Evolutionary conservation across 1,140 invertebrate species (phyloP), one percentile per base, ranked within the genome.

Genomic region (Marisa cornuarietis): DNA sequence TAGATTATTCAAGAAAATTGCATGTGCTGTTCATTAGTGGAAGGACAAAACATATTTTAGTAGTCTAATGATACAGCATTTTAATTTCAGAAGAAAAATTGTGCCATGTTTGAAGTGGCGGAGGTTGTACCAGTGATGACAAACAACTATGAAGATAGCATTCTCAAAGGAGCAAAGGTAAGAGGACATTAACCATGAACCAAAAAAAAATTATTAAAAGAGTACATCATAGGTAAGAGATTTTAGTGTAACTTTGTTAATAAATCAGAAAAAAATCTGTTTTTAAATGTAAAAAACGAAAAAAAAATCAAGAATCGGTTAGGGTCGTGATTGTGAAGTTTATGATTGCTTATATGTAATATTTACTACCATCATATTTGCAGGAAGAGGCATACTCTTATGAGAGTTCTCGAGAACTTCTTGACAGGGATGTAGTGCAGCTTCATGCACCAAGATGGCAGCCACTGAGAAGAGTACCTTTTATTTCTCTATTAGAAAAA

Each of bases 81-180:
- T 8, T 24, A 22, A 68, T 68, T 77, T 82, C 82, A 89, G 87
- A 86, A 89, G 77, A 90, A 91, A 82, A 85, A 82, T 68, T 84
- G 80, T 84, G 88, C 89, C 79, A 79, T 90, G 26, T 91, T 89
- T 88, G 89, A 91, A 83, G 87, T 90, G 62, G 85, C 85, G 31
- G 88, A 91, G 77, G 89, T 91, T 63, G 79, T 89, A 42, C 88
- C 88, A 66, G 87, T 91, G 31, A 91, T 91, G 90, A 90, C 90
- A 49, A 91, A 91, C 79, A 90, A 91, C 78, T 90, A 89, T 84
- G 88, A 91, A 86, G 89, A 90, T 66, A 87, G 86, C 72, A 90
- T 91, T 79, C 79, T 89, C n/a, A 86, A 88, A 85, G 89, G 89
- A 73, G 89, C 86, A 66, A 90, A 88, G 86, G 89, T 90, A 84